These are phyloP conservation scores for Neostethus bicornis DNA, from an alignment of 2,797 vertebrate species.

Conservation along the genomic window DNA sequence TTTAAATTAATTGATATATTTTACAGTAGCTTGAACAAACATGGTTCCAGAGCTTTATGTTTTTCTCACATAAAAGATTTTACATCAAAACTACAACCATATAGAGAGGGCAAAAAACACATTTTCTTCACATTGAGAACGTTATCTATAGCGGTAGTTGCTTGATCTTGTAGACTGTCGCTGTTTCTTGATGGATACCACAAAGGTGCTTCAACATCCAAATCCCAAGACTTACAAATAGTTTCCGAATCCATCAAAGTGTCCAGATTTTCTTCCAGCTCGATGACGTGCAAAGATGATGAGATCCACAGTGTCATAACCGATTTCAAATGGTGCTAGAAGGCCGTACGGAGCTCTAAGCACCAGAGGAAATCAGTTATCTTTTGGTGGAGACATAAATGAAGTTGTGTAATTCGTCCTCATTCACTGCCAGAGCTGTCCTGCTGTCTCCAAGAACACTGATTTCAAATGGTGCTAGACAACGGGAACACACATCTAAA, in stretches of 20 bases:
- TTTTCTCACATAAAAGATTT: too few species aligned
- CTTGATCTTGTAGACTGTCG: too few species aligned
- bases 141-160: too few species aligned
- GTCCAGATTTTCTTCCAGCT: neutral
- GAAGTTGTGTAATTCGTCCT: constrained; percentile 2
- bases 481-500: constrained; percentile 95
- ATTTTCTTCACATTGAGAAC: too few species aligned
- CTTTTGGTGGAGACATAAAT: constrained; percentile 85
- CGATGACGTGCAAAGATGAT: constrained; percentile 37
- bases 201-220: neutral
- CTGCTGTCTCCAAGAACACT: constrained; percentile 96
- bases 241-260: neutral
- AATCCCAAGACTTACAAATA: neutral
- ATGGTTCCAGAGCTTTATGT: too few species aligned
- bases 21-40: too few species aligned
- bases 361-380: constrained; percentile 99
- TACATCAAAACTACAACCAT: too few species aligned
- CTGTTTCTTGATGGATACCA: neutral
- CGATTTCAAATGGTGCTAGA: constrained; percentile 99
- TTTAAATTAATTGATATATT: too few species aligned
- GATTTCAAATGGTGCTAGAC: constrained; percentile 99
- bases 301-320: constrained; percentile 96
- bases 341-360: constrained; percentile 90
- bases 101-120: too few species aligned
- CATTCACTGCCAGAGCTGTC: constrained; percentile 57